Conservation (phyloP, 1,140 invertebrate genomes). For the Cyclargus thomasi region DNA sequence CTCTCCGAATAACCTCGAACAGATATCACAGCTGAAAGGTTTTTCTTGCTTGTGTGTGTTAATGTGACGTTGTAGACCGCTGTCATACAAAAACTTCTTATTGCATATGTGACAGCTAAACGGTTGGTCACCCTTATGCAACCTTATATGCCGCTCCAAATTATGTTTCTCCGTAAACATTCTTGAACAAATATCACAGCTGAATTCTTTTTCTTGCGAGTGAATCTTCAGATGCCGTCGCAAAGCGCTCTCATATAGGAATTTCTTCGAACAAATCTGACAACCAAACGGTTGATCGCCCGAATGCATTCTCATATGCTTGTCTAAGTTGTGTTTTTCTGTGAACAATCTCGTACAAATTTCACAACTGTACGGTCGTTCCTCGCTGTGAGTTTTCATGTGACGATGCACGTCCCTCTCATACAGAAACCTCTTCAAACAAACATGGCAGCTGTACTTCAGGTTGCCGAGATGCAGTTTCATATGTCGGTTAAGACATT, state of each 20-base stretch:
- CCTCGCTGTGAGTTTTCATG: background rate
- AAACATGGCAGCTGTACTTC: background rate
- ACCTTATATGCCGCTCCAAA: background rate
- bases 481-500: background rate
- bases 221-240: background rate
- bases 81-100: background rate
- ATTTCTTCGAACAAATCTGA: background rate
- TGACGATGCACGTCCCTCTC: background rate
- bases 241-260: background rate
- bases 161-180: background rate
- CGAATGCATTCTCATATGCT: background rate
- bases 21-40: background rate
- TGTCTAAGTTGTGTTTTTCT: background rate
- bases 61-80: background rate
- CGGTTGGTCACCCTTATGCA: background rate
- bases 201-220: background rate
- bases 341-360: background rate
- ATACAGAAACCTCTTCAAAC: background rate
- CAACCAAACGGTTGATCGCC: background rate
- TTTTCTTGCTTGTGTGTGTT: conserved; percentile 1
- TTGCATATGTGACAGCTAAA: background rate
- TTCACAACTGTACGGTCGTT: background rate
- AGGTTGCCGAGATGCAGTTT: background rate
- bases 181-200: background rate
- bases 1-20: background rate